Conservation (phyloP, 2,888 invertebrate genomes). For the Thera obeliscata region DNA sequence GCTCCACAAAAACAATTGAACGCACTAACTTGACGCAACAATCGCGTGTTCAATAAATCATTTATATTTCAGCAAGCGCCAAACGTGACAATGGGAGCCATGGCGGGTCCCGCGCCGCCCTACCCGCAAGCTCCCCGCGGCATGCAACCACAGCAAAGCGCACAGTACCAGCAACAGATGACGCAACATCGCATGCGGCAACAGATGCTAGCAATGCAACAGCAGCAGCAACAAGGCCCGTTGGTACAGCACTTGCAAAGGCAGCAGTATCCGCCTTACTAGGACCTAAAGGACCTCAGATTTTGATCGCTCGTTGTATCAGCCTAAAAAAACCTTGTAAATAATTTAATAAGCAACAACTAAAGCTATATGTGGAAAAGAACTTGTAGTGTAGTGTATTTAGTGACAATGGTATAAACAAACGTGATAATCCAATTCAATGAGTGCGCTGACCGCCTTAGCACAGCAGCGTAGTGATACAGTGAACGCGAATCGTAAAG, state of each 20-base stretch:
- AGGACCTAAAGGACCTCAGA: conserved; percentile 16
- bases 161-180: conserved; percentile 86
- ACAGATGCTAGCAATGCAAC: conserved; percentile 88
- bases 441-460: conserved; percentile 2
- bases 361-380: neutral
- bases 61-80: conserved; percentile 84
- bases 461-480: conserved; percentile 2
- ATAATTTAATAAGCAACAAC: neutral
- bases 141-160: conserved; percentile 83
- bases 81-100: conserved; percentile 93
- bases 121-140: conserved; percentile 84
- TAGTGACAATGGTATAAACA: conserved; percentile 2
- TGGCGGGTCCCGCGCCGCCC: conserved; percentile 91
- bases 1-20: too few relatives aligned
- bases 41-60: neutral
- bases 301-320: neutral
- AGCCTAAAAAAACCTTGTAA: neutral
- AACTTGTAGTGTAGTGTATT: conserved; percentile 4
- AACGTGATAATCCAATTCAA: neutral
- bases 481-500: neutral
- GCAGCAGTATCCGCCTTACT: conserved; percentile 79
- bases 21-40: too few relatives aligned
- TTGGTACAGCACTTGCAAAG: conserved; percentile 79
- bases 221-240: conserved; percentile 85
- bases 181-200: conserved; percentile 86